Evolutionary conservation across 23 tunicate species (phyloP), one percentile per base, ranked within the genome.

Genomic region (Halocynthia aurantium): DNA sequence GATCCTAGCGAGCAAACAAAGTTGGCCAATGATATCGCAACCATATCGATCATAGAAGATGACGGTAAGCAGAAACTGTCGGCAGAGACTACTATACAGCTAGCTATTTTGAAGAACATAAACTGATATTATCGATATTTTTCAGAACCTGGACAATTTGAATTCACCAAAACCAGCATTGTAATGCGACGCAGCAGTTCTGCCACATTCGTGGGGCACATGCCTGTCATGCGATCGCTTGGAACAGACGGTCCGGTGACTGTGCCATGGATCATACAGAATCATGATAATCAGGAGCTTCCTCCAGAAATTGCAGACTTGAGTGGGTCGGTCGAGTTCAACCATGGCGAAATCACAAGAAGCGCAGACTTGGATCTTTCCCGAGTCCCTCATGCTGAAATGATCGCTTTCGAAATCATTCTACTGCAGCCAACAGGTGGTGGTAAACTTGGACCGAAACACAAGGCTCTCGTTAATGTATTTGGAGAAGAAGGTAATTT

Each of bases 1-100:
- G 96, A 89, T 22, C 99, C 99, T 7, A 85, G 93, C 67, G 93
- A 89, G 19, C 90, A 88, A 65, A 96, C 99, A 12, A 96, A 96
- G 62, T 82, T 96, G 52, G 83, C 91, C 4, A 82, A 85, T 57
- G 50, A 52, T 10, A 76, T 72, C 62, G 96, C 91, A 8, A 96
- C 87, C 8, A 86, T 89, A 7, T 92, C 98, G 10, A 96, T 96
- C 77, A 96, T 96, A 55, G 99, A 96, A 62, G 99, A 96, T 54
- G 99, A 96, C 76, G 99, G 98, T 92, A 73, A 74, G 85, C 11
- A 61, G 8, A 6, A 0, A 0, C 49, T 49, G 44, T 67, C 20
- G 17, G 19, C 20, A n/a, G 21, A 67, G 17, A 58, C 44, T 31
- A 31, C 44, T 4, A 31, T 31, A 58, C 4, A 58, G 4, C 64